Evolutionary conservation across 1,140 invertebrate species (phyloP).

Genomic region (Sycophaga agraensis): DNA sequence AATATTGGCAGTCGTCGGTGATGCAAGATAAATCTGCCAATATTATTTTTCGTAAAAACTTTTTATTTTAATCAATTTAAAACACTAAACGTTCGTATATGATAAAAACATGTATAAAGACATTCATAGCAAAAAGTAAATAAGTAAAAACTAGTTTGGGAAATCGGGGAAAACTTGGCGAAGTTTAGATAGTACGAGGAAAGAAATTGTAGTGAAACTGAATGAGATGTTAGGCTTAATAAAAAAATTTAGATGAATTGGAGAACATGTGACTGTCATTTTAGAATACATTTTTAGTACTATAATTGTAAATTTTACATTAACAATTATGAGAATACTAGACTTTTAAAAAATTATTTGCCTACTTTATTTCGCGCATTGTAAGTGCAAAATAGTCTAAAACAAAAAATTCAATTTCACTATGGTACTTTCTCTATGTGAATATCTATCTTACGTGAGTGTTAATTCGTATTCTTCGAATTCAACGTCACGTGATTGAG

Average conservation of each 20-base stretch:
- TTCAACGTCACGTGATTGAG: background rate
- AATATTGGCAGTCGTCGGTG: slow-evolving; percentile 21
- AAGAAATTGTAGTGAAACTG: slow-evolving; percentile 25
- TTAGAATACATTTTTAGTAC: background rate
- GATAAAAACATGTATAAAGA: slow-evolving; percentile 12
- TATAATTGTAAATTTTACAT: background rate
- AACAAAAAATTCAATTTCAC: slow-evolving; percentile 21
- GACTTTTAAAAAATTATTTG: background rate
- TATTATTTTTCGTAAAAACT: slow-evolving; percentile 10
- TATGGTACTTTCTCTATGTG: slow-evolving; percentile 15
- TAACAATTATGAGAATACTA: background rate
- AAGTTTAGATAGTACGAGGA: slow-evolving; percentile 6
- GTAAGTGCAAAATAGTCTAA: background rate
- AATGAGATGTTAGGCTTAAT: slow-evolving; percentile 5
- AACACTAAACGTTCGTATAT: slow-evolving; percentile 1
- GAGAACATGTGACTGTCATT: slow-evolving; percentile 12
- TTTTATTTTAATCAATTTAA: background rate
- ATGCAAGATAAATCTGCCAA: slow-evolving; percentile 12
- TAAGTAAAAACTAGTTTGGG: background rate
- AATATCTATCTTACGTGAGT: background rate
- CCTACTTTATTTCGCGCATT: background rate
- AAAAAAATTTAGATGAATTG: slow-evolving; percentile 12
- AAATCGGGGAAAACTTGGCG: slow-evolving; percentile 13
- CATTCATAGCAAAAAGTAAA: slow-evolving; percentile 1
- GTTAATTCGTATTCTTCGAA: slow-evolving; percentile 1